Evolutionary conservation across 2,888 invertebrate species (phyloP), one percentile per base, ranked within the genome.

Genomic region (Pollenia griseotomentosa): DNA sequence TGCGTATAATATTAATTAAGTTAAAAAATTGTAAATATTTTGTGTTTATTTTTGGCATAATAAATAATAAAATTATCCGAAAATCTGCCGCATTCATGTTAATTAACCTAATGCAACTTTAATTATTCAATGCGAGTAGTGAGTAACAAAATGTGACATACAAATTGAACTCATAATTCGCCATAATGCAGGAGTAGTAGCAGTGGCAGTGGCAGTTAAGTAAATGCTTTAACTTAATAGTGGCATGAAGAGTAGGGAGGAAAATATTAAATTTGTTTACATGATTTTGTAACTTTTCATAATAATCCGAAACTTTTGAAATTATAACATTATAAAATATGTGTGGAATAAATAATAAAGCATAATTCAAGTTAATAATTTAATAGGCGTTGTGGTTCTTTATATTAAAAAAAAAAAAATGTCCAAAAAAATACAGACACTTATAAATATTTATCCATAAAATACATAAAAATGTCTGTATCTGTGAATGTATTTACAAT

Each of bases 31-130:
- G 7, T 33, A 33, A 33, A 48, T 33, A 68, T 4, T 68, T 48
- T 23, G 12, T 33, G 12, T 1, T 33, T 68, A 51, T 10, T 68
- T 68, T 48, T 14, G n/a, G 51, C 66, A 33, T 33, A 23, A 57
- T 71, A 71, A 74, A 51, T 74, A 74, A 74, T 16, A 61, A 40
- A 16, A 51, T 53, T 51, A 53, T 16, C 2, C 19, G 7, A 53
- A 63, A 53, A 75, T 75, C 42, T 14, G 40, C 51, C n/a, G 53
- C 51, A 63, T 65, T 53, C 53, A 63, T 63, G 63, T 53, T 53
- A 63, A 63, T 75, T 63, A 19, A 6, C 42, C 51, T 63, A 53
- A 75, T 63, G 51, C n/a, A 19, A 14, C 42, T 63, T 53, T 42
- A 75, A 63, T 75, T 53, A 75, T 75, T 53, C 42, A 75, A 65